Base-by-base conservation (phyloP, 2,888 invertebrate species). In the Lamproptera curius region DNA sequence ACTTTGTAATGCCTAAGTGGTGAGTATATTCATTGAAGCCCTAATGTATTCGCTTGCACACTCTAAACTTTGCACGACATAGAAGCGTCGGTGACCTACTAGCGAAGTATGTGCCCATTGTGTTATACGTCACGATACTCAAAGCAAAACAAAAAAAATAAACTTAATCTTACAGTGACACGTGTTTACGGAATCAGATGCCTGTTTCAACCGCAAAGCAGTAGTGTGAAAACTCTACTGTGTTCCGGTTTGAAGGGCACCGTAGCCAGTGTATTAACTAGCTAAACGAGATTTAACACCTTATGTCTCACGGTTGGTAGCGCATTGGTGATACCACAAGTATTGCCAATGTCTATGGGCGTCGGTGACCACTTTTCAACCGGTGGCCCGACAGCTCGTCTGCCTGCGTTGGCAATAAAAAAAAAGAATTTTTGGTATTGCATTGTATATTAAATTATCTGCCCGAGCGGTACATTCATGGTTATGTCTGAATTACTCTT, bases 11-110 rank as follows among this genome's bases (percentile, higher is more conserved):
- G n/a, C n/a, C n/a, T n/a, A n/a, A n/a, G n/a, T n/a, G n/a, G n/a
- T n/a, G n/a, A n/a, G n/a, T n/a, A n/a, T n/a, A n/a, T n/a, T n/a
- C n/a, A n/a, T n/a, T n/a, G n/a, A n/a, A n/a, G 20, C 28, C 28
- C 4, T 28, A 28, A 28, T 28, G 28, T 9, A 28, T 28, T 28
- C 28, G 28, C 28, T 28, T 28, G 33, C 17, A 39, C 9, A 14
- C 10, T 39, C 33, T 13, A 6, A 41, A 41, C 16, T 41, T 41
- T 11, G 36, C 16, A 10, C 9, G 28, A 28, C 34, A 28, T 13
- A 16, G 13, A 36, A 36, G 31, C 44, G 9, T 31, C 37, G 6
- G 58, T 66, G 67, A 68, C 66, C 67, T 61, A 66, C 57, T 62
- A 42, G 37, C 23, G 26, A 11, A 6, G 15, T 31, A 13, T 14